Evolutionary conservation across 2,113 vertebrate genomes (phyloP), one percentile per base, ranked within the genome.

Genomic region (Thalassoma bifasciatum): DNA sequence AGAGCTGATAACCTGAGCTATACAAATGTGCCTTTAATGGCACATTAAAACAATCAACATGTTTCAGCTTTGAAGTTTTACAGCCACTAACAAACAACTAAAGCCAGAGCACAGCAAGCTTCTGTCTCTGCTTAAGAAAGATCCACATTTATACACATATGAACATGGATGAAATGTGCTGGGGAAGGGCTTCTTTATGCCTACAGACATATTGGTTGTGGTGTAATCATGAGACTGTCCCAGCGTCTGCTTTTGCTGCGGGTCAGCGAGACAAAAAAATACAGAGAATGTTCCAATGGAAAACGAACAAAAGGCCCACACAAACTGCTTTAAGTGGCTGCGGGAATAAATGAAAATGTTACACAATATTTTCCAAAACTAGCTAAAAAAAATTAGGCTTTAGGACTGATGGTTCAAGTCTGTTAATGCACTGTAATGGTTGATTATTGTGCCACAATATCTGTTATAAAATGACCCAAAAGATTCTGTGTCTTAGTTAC

Each of bases 211-310:
- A 62, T 40, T 8, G 57, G 61, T 68, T 75, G 70, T 50, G 81
- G 60, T 76, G 19, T n/a, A 71, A 83, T 92, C 91, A 93, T 66
- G 66, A 85, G 90, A 92, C 81, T 47, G 21, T 16, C 13, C 61
- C 21, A 24, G n/a, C 53, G 21, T 36, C 50, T 46, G 23, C 46
- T 10, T 50, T 37, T 60, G 53, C 66, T 36, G 47, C 60, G 46
- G 74, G 52, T 49, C 53, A 60, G 44, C 10, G 36, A 56, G 16
- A 19, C 42, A 9, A 61, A 8, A 47, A 14, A 5, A 38, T 14
- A 9, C 8, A 42, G 14, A 16, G 16, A 46, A 17, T 34, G 2
- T 63, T 59, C 12, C 21, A 10, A 13, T 10, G 36, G 36, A 69
- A 52, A 68, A 71, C 0, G 0, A 50, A 66, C 36, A 66, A 64